phyloP scores from a whole-genome alignment of 2,888 invertebrate genomes.

The Apamea anceps region DNA sequence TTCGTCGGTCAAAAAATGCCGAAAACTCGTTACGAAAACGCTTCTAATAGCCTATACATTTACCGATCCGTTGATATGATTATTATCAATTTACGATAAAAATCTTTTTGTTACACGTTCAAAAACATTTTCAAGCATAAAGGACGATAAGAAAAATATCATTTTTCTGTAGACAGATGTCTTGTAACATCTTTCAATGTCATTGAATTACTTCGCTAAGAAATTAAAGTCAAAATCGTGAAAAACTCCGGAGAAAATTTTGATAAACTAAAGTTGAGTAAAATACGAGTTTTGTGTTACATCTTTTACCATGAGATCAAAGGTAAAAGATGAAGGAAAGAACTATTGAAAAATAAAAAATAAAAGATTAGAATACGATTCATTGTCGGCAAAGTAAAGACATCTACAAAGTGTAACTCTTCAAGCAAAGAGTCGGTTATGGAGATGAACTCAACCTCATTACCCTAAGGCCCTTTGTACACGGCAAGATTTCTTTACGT shows the following conservation, averaged over 20 bases:
- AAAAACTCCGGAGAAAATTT: neutral
- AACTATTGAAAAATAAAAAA: slow-evolving; percentile 9
- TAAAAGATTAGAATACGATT: slow-evolving; percentile 20
- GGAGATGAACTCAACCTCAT: slow-evolving; percentile 41
- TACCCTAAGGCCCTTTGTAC: neutral
- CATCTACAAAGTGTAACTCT: slow-evolving; percentile 12
- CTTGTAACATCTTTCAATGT: slow-evolving; percentile 16
- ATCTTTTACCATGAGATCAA: slow-evolving; percentile 30
- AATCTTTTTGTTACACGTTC: neutral
- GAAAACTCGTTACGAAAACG: neutral
- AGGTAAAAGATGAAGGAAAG: slow-evolving; percentile 4
- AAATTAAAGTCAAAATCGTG: slow-evolving; percentile 23
- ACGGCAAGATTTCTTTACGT: too few relatives aligned
- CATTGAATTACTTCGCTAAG: slow-evolving; percentile 26
- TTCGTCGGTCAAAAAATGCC: too few relatives aligned
- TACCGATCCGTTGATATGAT: neutral
- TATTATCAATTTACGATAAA: neutral
- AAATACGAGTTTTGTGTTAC: slow-evolving; percentile 12
- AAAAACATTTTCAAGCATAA: neutral
- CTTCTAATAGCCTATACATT: neutral
- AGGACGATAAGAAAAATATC: neutral
- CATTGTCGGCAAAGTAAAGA: slow-evolving; percentile 11
- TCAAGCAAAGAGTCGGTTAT: slow-evolving; percentile 10
- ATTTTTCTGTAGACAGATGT: neutral
- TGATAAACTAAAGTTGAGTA: slow-evolving; percentile 16